Base-by-base conservation (phyloP, 2,888 invertebrate species). In the Caenorhabditis doughertyi region DNA sequence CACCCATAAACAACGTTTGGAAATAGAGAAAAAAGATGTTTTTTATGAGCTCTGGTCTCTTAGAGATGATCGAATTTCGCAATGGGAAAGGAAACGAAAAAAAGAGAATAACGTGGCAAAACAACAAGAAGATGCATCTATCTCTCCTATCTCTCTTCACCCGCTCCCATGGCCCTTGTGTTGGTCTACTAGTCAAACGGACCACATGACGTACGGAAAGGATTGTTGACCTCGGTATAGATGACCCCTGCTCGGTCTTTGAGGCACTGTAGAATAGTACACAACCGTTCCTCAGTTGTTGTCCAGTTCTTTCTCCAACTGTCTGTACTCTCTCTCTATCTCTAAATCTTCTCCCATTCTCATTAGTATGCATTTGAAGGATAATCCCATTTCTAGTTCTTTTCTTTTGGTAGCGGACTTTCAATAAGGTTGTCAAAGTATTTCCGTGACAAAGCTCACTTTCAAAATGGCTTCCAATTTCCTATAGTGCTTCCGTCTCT, bases 61-160 rank as follows among this genome's bases (percentile, higher is more conserved):
- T 68, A 68, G 58, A 55, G 42, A 76, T 76, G 76, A 76, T 76
- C 76, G 44, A 18, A 68, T 76, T 76, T 60, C 76, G 58, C 55
- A 44, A 49, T 27, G 16, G 39, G 58, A 58, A n/a, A 29, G 67
- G n/a, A n/a, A n/a, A n/a, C n/a, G n/a, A n/a, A n/a, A n/a, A n/a
- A n/a, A n/a, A n/a, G n/a, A n/a, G n/a, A n/a, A n/a, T n/a, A n/a
- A 25, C 35, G 64, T 27, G 13, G 39, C 51, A 27, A 49, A 47
- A 49, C 44, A 71, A 70, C 53, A 67, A 25, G 25, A 16, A 42
- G 47, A 47, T 55, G 47, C 9, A 9, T 70, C 44, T 27, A n/a
- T 51, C 51, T 49, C 62, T 62, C 27, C 16, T 27, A 32, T 67
- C 16, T 23, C 49, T 65, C n/a, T n/a, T n/a, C n/a, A n/a, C n/a